These are phyloP conservation scores for Lasioglossum lativentre DNA, from an alignment of 2,888 invertebrate species.

Conservation along the genomic window DNA sequence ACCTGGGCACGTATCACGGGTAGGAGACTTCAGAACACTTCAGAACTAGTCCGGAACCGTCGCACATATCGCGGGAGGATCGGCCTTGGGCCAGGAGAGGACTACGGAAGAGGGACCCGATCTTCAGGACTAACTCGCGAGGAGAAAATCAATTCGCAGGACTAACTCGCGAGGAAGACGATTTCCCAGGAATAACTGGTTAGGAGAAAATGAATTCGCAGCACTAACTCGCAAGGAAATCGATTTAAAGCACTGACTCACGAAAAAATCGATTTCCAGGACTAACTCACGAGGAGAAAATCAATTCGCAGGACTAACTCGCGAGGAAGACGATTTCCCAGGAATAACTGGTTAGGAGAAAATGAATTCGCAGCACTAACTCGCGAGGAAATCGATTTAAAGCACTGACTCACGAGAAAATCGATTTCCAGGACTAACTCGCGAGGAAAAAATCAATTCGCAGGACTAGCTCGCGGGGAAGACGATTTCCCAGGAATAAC, in stretches of 20 bases:
- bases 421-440: neutral
- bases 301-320: too few species aligned
- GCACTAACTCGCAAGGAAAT: too few species aligned
- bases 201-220: too few species aligned
- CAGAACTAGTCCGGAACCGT: neutral
- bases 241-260: too few species aligned
- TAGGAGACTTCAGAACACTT: neutral
- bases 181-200: too few species aligned
- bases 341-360: neutral
- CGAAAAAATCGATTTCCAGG: neutral
- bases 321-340: too few species aligned
- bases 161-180: too few species aligned
- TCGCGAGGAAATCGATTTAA: neutral
- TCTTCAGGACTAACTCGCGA: neutral
- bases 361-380: too few species aligned
- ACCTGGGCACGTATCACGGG: neutral
- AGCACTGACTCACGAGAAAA: neutral
- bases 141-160: neutral
- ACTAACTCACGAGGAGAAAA: neutral
- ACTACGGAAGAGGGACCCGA: neutral
- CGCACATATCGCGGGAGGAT: neutral
- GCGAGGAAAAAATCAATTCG: neutral
- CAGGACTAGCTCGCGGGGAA: too few species aligned
- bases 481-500: neutral
- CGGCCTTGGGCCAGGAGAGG: neutral